Conservation (phyloP, 1,140 invertebrate species). For the Mactra quadrangularis region DNA sequence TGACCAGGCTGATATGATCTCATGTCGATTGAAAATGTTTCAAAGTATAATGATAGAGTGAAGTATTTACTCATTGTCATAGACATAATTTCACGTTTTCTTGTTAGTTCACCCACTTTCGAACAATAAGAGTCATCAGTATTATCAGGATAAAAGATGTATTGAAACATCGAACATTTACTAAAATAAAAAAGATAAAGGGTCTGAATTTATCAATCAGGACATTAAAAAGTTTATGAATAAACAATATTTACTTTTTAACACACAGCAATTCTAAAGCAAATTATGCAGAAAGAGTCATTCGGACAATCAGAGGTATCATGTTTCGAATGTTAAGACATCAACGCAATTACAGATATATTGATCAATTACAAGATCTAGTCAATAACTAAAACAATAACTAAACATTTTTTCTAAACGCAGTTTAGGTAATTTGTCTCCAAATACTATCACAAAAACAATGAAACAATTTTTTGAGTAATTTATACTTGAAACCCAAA, state of each 20-base stretch:
- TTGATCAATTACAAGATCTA: conserved; percentile 20
- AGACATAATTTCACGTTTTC: too few relatives aligned
- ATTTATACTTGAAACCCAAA: neutral
- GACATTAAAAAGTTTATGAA: neutral
- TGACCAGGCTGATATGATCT: too few relatives aligned
- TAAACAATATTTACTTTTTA: neutral
- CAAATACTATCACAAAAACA: neutral
- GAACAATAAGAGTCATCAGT: too few relatives aligned
- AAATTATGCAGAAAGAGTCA: conserved; percentile 14
- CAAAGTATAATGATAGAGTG: too few relatives aligned
- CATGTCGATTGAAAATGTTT: too few relatives aligned
- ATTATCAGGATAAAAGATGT: neutral
- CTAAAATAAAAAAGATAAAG: conserved; percentile 17
- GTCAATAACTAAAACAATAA: neutral
- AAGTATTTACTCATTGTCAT: too few relatives aligned
- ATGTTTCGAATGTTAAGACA: neutral
- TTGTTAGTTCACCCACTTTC: too few relatives aligned
- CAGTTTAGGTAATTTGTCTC: conserved; percentile 2
- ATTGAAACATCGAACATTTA: neutral
- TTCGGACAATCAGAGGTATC: neutral
- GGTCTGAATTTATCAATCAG: conserved; percentile 15
- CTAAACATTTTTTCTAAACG: neutral
- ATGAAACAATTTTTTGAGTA: neutral
- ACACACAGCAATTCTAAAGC: conserved; percentile 6
- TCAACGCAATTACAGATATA: neutral